Evolutionary conservation across 2,797 vertebrate species (phyloP), one percentile per base, ranked within the genome.

Genomic region (Acrossocheilus fasciatus): DNA sequence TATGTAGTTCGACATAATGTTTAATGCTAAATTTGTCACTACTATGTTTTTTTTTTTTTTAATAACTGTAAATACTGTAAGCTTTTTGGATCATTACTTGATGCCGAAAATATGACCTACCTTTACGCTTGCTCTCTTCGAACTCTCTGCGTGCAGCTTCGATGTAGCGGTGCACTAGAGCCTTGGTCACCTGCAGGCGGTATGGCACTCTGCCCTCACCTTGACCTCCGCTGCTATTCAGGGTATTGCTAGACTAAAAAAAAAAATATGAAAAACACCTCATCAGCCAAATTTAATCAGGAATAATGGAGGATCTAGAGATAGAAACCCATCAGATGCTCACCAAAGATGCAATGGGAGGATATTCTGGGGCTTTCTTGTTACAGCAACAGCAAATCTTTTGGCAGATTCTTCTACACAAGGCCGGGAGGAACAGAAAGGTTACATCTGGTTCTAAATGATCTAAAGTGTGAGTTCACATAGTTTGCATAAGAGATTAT

Each of bases 161-260:
- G 6, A 94, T 94, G 88, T 95, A 95, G 30, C 93, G 91, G 72
- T 95, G 94, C 1, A 96, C 95, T 84, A 96, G 89, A 7, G 93
- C 94, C 83, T 93, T 93, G 72, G 95, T 94, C 77, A 96, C 94
- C 12, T 92, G 92, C 68, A 92, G 91, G 23, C 91, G 90, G 77
- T 95, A 95, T 76, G 94, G 91, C 20, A 85, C 85, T 0, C 39
- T 69, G 77, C 85, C 90, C 70, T 94, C 91, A 15, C 73, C 73
- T 18, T 74, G 83, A 41, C 83, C 77, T 45, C 73, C 23, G 10
- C 82, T 75, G 36, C 34, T 45, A n/a, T 82, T 74, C 41, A 77
- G 34, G 0, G 52, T 75, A 34, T 77, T 66, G 34, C 89, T 82
- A 10, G 87, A 88, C 91, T 91, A 81, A 34, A n/a, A 45, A 10